A percentile compares a stretch with the other conserved stretches of the same genome.
These are phyloP conservation scores for Syngnathoides biaculeatus DNA, from an alignment of 2,113 vertebrate genomes.

Conservation along the genomic window DNA sequence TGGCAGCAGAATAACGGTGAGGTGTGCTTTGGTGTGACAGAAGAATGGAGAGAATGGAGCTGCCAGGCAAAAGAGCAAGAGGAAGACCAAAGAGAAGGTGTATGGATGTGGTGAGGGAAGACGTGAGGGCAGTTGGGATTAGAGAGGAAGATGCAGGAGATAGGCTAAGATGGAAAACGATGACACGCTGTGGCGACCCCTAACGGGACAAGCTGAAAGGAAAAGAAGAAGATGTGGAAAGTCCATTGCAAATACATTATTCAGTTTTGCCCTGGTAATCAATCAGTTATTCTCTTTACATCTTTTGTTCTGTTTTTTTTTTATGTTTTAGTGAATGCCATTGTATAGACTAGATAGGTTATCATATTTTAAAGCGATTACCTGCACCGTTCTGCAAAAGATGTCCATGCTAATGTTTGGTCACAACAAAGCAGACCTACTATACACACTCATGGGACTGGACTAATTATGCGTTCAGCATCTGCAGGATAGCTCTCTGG, in stretches of 20 bases:
- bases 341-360: slow-evolving; percentile 33
- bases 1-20: no score
- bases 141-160: no score
- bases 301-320: slow-evolving; percentile 20
- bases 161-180: no score
- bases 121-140: no score
- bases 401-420: slow-evolving; percentile 66
- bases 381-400: slow-evolving; percentile 42
- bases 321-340: neutral
- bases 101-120: no score
- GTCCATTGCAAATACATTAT: slow-evolving; percentile 69
- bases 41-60: no score
- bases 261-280: slow-evolving; percentile 67
- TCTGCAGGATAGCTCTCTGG: slow-evolving; percentile 63
- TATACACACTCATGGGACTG: slow-evolving; percentile 62
- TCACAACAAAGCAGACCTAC: slow-evolving; percentile 64
- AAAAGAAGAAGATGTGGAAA: no score
- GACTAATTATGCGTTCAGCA: slow-evolving; percentile 74
- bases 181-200: no score
- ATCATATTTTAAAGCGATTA: slow-evolving; percentile 24
- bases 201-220: no score
- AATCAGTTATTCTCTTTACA: slow-evolving; percentile 59
- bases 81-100: no score
- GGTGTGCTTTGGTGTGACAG: no score
- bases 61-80: no score